Evolutionary conservation across 2,113 vertebrate species (phyloP).

Genomic region (Otis tarda): DNA sequence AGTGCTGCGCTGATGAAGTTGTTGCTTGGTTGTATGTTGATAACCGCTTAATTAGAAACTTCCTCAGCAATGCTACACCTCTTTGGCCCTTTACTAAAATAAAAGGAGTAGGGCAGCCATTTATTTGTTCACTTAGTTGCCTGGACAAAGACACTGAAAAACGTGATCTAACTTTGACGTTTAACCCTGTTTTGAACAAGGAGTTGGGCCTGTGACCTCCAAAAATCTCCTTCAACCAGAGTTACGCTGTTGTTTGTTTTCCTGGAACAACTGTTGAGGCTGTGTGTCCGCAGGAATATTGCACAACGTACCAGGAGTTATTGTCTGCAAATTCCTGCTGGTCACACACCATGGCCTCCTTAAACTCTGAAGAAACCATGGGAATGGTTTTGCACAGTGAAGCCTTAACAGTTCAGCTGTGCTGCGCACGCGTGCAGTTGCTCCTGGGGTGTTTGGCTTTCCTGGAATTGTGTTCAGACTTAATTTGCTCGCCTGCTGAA

Average conservation of each 20-base stretch:
- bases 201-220: background rate
- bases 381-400: background rate
- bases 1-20: background rate
- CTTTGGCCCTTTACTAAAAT: background rate
- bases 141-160: background rate
- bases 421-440: accelerated
- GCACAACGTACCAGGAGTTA: background rate
- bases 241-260: background rate
- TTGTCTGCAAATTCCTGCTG: background rate
- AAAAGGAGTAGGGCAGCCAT: background rate
- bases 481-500: background rate
- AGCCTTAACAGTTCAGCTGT: accelerated
- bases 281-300: background rate
- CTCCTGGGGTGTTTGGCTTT: accelerated
- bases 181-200: background rate
- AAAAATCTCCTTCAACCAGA: background rate
- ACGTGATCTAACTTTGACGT: background rate
- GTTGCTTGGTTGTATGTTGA: background rate
- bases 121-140: background rate
- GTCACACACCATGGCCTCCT: background rate
- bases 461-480: background rate
- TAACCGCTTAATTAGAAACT: background rate
- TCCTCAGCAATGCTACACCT: background rate
- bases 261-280: background rate
- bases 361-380: accelerated